Evolutionary conservation across 2,113 vertebrate genomes (phyloP), one percentile per base, ranked within the genome.

Genomic region (Limnothrissa miodon): DNA sequence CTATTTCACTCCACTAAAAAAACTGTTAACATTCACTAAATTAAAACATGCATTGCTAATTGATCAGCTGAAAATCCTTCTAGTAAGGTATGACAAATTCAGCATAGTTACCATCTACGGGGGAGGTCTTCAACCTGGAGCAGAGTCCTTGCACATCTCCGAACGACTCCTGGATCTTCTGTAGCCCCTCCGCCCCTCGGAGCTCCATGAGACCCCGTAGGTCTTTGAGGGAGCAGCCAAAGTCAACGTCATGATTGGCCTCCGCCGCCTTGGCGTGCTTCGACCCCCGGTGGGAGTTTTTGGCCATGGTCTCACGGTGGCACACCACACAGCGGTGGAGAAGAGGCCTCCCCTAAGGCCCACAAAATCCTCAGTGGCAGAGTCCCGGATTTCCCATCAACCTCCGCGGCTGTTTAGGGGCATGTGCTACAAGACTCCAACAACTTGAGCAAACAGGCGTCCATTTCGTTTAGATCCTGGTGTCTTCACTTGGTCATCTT

Each of bases 161-260:
- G 79, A 97, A 99, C 81, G 90, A 92, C 84, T 97, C 95, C 88
- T 97, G 95, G 90, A 99, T 96, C 91, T 94, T 96, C 82, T 94
- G 90, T 89, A 96, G 87, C 51, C 96, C 96, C 87, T 99, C 97
- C 0, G 92, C 87, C 87, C 96, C 96, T 90, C 97, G 90, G 89
- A 98, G 95, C 92, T 98, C 97, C 98, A 99, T 99, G 90, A 99
- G 96, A 15, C 92, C 93, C 48, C 96, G 96, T 70, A 99, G 95
- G 82, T 99, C 98, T 85, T 93, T 89, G 36, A 97, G 89, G 0
- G 96, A 95, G 93, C 96, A 96, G 90, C 95, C 95, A 93, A 98
- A 97, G 83, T 96, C 96, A 81, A 91, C 92, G 85, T 96, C 94
- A 53, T 95, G 95, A 93, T 97, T 96, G 92, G 94, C 92, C 91